A percentile compares a stretch with the other conserved stretches of the same genome.
phyloP scores from a whole-genome alignment of 2,113 vertebrate genomes.

The Ptilonorhynchus violaceus region DNA sequence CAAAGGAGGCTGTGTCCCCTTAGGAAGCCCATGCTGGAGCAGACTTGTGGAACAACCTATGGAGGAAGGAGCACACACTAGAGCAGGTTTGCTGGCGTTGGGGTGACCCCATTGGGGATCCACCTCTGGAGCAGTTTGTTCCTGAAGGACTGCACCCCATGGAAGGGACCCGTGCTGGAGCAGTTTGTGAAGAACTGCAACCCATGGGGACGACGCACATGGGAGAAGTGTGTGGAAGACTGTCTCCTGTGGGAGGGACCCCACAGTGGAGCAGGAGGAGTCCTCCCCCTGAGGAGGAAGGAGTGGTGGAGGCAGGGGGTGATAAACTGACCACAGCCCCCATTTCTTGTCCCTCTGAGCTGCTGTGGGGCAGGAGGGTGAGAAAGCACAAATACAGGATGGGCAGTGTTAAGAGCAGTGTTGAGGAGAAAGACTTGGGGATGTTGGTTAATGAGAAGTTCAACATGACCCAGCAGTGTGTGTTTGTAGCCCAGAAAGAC shows the following conservation, averaged over 20 bases:
- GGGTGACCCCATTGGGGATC: accelerated
- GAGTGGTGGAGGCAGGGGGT: background rate
- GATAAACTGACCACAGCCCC: background rate
- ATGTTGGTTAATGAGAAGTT: background rate
- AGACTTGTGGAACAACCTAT: background rate
- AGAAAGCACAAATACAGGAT: background rate
- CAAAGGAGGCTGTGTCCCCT: background rate
- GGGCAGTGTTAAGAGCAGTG: background rate
- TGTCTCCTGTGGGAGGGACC: background rate
- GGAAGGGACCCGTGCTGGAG: accelerated
- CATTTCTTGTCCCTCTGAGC: background rate
- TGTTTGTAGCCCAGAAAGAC: background rate
- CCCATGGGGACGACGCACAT: background rate
- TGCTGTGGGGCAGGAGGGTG: accelerated
- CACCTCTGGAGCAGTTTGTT: background rate
- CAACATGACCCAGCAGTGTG: background rate
- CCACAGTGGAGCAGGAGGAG: no score
- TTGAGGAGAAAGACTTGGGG: background rate
- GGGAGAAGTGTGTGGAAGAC: background rate
- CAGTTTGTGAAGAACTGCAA: background rate
- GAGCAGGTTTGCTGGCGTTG: background rate
- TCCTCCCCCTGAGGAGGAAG: background rate
- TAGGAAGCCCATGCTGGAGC: background rate
- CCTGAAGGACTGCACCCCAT: background rate
- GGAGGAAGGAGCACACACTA: no score